These are phyloP conservation scores for Ciconia boyciana DNA, from an alignment of 2,113 vertebrate species.

Conservation along the genomic window DNA sequence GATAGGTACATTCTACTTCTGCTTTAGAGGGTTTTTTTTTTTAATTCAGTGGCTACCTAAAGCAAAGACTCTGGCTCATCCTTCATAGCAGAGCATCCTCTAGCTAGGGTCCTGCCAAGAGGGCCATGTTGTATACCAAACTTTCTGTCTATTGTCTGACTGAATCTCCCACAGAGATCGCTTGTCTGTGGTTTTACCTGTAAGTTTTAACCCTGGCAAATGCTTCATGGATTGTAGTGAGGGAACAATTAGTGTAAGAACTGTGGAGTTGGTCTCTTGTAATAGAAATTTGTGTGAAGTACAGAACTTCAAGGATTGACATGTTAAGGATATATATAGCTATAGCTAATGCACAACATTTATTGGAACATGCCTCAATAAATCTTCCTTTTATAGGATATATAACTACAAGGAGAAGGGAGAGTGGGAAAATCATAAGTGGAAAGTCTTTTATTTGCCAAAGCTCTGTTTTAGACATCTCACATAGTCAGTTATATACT, in stretches of 20 bases:
- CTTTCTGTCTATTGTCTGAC: neutral
- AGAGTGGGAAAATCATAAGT: conserved; percentile 58
- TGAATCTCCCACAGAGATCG: neutral
- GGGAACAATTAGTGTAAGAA: neutral
- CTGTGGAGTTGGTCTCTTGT: neutral
- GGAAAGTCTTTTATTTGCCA: conserved; percentile 67
- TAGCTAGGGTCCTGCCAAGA: neutral
- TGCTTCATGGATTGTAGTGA: neutral
- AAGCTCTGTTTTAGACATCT: conserved; percentile 57
- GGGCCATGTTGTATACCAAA: neutral
- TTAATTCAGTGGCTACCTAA: neutral
- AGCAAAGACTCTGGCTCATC: neutral
- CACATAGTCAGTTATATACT: conserved; percentile 15
- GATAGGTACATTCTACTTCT: neutral
- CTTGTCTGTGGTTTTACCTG: neutral
- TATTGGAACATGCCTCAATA: conserved; percentile 28
- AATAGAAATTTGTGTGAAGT: neutral
- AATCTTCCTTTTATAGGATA: conserved; percentile 35
- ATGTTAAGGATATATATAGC: neutral
- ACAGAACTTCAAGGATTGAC: neutral
- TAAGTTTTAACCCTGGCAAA: neutral
- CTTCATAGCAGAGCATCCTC: neutral
- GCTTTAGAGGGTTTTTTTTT: neutral
- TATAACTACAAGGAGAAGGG: conserved; percentile 16
- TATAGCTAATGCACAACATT: conserved; percentile 36